Base-by-base conservation (phyloP, 2,113 vertebrate genomes). In the Corythaeola cristata region DNA sequence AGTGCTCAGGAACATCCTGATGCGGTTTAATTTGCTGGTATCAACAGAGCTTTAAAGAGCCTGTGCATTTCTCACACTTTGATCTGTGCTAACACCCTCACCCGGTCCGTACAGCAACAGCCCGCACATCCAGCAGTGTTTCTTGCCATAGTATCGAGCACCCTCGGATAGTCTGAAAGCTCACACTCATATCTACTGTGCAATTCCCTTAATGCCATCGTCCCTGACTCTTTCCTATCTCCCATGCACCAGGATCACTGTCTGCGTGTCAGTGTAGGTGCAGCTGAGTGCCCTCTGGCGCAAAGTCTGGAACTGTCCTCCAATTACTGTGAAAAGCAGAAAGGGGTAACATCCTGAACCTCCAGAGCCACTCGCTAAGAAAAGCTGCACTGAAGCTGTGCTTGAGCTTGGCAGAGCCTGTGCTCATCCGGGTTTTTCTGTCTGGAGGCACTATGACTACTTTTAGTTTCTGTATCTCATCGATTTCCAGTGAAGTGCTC, bases 91-190 rank as follows among this genome's bases (percentile, higher is more conserved):
- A 50, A 24, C 37, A 30, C 16, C 60, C 56, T 82, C 55, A n/a
- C 7, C 13, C 4, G 44, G 8, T 30, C 37, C 71, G 50, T 1
- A 5, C 24, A 50, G 66, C n/a, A 74, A 62, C 1, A 79, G 9
- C 27, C 18, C 4, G 1, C 33, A 11, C 5, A 14, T 4, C 12
- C 67, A 68, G 16, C 2, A 13, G 12, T 62, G 55, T 73, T 89
- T 73, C 44, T 63, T 72, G 53, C 37, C 41, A 52, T 55, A 12
- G 37, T 45, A 37, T 12, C 47, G 23, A 74, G 37, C 30, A 11
- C 3, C 55, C 16, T 9, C 0, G 0, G 41, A 33, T 17, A 21
- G 13, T 9, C n/a, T 22, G 13, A 77, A 73, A 73, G 13, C 39
- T 84, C 39, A 33, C 18, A 8, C 26, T 58, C 9, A 3, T 13